Base-by-base conservation (phyloP, 2,888 invertebrate species). In the Machimus atricapillus region DNA sequence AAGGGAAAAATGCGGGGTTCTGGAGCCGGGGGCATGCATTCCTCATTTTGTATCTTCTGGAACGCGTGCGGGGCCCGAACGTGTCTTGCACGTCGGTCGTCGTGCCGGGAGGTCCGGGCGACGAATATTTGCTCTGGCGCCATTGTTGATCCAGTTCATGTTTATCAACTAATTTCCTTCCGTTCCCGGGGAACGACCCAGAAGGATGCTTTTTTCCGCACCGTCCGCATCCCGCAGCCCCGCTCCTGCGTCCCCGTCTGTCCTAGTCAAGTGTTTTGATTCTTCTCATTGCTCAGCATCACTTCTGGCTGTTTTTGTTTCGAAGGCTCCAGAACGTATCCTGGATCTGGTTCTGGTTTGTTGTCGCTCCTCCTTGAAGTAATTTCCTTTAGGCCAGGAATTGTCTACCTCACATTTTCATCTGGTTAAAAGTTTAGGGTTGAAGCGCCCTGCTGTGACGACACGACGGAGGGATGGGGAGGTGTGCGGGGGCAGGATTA, bases 381-480 rank as follows among this genome's bases (percentile, higher is more conserved):
- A 82, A 82, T 82, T 82, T 82, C 82, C 82, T 82, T 82, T 82
- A 82, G 82, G 82, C 82, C 40, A 31, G 58, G 58, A 56, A 82
- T 82, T 34, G 82, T 58, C 34, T 82, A 82, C 82, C 82, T 82
- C 82, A 82, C 52, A 82, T 82, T 82, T 82, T 82, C 82, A 58
- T 82, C 66, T 82, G 82, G 82, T 82, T 82, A 82, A 82, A 82
- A 82, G 82, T 82, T 82, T 82, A 58, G 82, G 82, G 66, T 82
- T 82, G 82, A 66, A 82, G 66, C 66, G 66, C 66, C 66, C 66
- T 19, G 66, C 66, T 66, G 23, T 27, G 66, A 66, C 23, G 66
- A 14, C 66, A 27, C 27, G 79, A 2, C 19, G 9, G 2, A 0
- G 66, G 66, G 66, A 66, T 66, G 66, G 8, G 27, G 46, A 34